Evolutionary conservation across 2,888 invertebrate species (phyloP), one percentile per base, ranked within the genome.

Genomic region (Philhelius pedissequus): DNA sequence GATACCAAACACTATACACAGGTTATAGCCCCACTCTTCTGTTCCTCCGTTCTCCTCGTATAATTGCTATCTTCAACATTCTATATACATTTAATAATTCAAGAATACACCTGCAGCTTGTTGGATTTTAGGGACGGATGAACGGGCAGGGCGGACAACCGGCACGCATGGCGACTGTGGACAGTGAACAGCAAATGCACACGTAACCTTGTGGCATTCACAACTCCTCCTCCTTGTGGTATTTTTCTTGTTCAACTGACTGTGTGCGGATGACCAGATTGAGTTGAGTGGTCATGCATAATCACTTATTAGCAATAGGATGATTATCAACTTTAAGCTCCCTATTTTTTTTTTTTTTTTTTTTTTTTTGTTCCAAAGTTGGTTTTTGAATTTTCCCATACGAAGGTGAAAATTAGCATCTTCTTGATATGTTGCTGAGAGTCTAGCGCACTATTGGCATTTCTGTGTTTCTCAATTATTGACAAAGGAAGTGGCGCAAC

Each of bases 261-360:
- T 40, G 56, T 27, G 27, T 15, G 40, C 45, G 43, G 43, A 52
- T 66, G 68, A 64, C 62, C 79, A 78, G 79, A 68, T 71, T 69
- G 79, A 83, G 83, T 71, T 69, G 79, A 83, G 83, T 74, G 54
- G 77, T 68, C 83, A 83, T 70, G 74, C 83, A 83, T 83, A 83
- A 83, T 83, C 79, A 70, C 79, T 79, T 79, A 78, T 83, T 75
- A 75, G 70, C 73, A 74, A 74, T 69, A 74, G 48, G 64, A 22
- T 78, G 79, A 70, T 83, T 74, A 56, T 56, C 22, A n/a, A 11
- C 45, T 60, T 35, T 6, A 27, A 13, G 13, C 48, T 40, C 4
- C 27, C 20, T 15, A 5, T 43, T 45, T 70, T 58, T 38, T 13
- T 5, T 22, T 70, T 58, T 38, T 13, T 5, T 22, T 43, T 45